Base-by-base conservation (phyloP, 2,113 vertebrate species). In the Romanogobio albipinnatus region DNA sequence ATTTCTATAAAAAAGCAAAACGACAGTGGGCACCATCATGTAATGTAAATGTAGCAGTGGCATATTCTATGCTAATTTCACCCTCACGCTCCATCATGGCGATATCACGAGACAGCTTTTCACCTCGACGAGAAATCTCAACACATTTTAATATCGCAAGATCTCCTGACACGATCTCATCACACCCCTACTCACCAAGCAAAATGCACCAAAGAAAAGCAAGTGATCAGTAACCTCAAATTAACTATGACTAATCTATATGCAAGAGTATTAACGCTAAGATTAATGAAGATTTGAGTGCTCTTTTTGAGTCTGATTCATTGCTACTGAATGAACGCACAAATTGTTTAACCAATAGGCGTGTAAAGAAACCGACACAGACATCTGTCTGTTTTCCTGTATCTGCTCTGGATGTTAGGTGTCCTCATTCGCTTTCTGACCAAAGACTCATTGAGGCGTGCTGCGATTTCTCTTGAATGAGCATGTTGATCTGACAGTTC, bases 401-500 rank as follows among this genome's bases (percentile, higher is more conserved):
- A 53, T 53, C 64, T 82, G 47, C 64, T 58, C 14, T 58, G 33
- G 49, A 58, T 82, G 64, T 56, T 15, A 82, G 51, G 11, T 56
- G 33, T 82, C 66, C 66, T 82, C 64, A 82, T 71, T 58, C 66
- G 3, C 66, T 56, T 82, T 56, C 81, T 82, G 81, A 73, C 81
- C 81, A 82, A 70, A 82, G 19, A 29, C 80, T 82, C 47, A 71
- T 56, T 11, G 47, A 71, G 8, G 64, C 66, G 22, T 71, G 81
- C 81, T 17, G 64, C 9, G 47, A 82, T 70, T 70, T 47, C 62
- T 66, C 79, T 81, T 19, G 5, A 66, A 62, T 15, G 43, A 79
- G 77, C 58, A 26, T 51, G 78, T 81, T 68, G 79, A 81, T 81
- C 78, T 81, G 61, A 68, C 78, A 81, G 45, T 33, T 81, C 78